Conservation (phyloP, 2,797 vertebrate genomes). For the Bovichtus variegatus region DNA sequence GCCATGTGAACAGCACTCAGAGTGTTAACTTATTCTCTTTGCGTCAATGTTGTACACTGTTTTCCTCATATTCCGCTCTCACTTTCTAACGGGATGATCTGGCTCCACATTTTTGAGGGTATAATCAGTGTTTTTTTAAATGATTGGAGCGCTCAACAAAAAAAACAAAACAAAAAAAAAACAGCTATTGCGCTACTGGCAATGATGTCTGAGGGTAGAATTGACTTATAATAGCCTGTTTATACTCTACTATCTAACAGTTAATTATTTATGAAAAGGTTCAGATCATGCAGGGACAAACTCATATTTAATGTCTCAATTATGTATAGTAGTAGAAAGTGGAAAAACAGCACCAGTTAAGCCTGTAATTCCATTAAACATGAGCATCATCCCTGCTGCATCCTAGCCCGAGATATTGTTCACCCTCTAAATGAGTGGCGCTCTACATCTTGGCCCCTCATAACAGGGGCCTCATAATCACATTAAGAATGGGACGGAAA, state of each 20-base stretch:
- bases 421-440: constrained; percentile 58
- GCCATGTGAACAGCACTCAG: constrained; percentile 57
- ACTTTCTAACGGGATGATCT: constrained; percentile 29
- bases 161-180: constrained; percentile 2
- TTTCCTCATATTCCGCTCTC: constrained; percentile 57
- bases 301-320: constrained; percentile 15
- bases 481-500: constrained; percentile 61
- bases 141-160: background rate
- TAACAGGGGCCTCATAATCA: constrained; percentile 62
- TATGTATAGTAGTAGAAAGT: background rate
- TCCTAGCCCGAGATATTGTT: constrained; percentile 52
- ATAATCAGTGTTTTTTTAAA: constrained; percentile 16
- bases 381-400: constrained; percentile 38
- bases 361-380: constrained; percentile 51
- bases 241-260: constrained; percentile 1
- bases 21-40: constrained; percentile 70
- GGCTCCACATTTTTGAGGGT: constrained; percentile 16
- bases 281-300: constrained; percentile 28
- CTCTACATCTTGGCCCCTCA: constrained; percentile 49
- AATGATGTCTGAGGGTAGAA: constrained; percentile 5
- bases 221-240: background rate
- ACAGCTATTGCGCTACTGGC: background rate
- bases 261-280: constrained; percentile 19
- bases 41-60: constrained; percentile 36
- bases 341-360: constrained; percentile 9